Evolutionary conservation across 1,140 invertebrate species (phyloP), one percentile per base, ranked within the genome.

Genomic region (Drosophila prosaltans): DNA sequence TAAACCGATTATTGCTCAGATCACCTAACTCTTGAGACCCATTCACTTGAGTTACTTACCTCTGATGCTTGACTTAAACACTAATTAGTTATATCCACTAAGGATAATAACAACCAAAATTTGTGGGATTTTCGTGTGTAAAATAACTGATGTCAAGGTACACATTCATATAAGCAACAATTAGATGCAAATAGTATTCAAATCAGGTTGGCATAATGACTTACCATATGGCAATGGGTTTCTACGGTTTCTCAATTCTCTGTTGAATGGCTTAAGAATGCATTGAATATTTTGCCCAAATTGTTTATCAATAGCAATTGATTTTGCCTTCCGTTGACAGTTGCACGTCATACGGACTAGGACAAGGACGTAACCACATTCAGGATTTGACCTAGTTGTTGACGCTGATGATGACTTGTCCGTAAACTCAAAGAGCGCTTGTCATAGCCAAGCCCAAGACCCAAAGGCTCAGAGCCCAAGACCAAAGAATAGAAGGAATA

Each of bases 251-350:
- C 32, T 7, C 32, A 36, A 36, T 51, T 51, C 26, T 32, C 3
- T 43, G 5, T 16, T 16, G 55, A 62, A 57, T 63, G 63, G 21
- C 60, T 72, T 65, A 28, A 67, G 59, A 61, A 69, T 65, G 80
- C 80, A 79, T 81, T 72, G 62, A 55, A 65, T 69, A 63, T 75
- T 72, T 65, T 57, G 62, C 65, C 45, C 69, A 86, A 65, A 75
- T 74, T 75, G 66, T 57, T 79, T 75, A 70, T 72, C 60, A 67
- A 73, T 68, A 69, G 64, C 54, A 65, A 76, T 79, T 66, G 74
- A 78, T 72, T 81, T 70, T 72, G 61, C 63, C 77, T 54, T 51
- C 65, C 78, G 78, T 79, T 78, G 79, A 85, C 82, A 85, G 75
- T 70, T 73, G 69, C 83, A 69, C 69, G 72, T 86, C 79, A 68